These are phyloP conservation scores for Musca vetustissima DNA, from an alignment of 1,140 invertebrate genomes.

Conservation along the genomic window DNA sequence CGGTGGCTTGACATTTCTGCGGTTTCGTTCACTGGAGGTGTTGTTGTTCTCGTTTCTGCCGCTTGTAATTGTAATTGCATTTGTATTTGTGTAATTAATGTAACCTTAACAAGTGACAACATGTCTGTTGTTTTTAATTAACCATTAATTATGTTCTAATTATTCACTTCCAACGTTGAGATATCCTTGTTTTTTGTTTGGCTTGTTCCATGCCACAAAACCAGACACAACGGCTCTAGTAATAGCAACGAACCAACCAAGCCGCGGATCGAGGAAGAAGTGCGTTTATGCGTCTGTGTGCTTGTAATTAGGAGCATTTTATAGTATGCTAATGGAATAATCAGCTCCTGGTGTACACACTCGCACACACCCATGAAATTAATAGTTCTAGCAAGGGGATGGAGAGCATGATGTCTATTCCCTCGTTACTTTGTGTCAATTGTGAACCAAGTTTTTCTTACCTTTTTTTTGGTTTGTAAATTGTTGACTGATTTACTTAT, in stretches of 20 bases:
- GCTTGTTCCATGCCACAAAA: not conserved
- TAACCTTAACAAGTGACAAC: conserved; percentile 22
- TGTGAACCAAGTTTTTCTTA: not conserved
- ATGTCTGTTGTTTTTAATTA: conserved; percentile 24
- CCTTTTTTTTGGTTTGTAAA: too few relatives aligned
- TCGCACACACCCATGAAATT: not conserved
- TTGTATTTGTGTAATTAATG: conserved; percentile 23
- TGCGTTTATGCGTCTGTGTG: not conserved
- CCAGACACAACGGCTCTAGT: not conserved
- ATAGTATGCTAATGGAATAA: conserved; percentile 15
- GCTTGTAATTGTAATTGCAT: conserved; percentile 14
- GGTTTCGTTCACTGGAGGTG: too few relatives aligned
- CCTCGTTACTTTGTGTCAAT: not conserved
- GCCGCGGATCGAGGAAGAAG: not conserved
- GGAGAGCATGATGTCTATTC: not conserved
- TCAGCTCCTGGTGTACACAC: not conserved
- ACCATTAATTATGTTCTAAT: conserved; percentile 24
- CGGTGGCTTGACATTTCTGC: too few relatives aligned
- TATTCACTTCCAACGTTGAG: conserved; percentile 18
- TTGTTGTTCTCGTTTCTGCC: not conserved
- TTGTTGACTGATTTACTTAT: not conserved
- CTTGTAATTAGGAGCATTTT: conserved; percentile 15
- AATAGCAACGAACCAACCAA: not conserved
- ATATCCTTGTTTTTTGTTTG: too few relatives aligned
- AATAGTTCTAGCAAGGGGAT: not conserved